These are phyloP conservation scores for Thalassophryne amazonica DNA, from an alignment of 2,797 vertebrate genomes.

Conservation along the genomic window DNA sequence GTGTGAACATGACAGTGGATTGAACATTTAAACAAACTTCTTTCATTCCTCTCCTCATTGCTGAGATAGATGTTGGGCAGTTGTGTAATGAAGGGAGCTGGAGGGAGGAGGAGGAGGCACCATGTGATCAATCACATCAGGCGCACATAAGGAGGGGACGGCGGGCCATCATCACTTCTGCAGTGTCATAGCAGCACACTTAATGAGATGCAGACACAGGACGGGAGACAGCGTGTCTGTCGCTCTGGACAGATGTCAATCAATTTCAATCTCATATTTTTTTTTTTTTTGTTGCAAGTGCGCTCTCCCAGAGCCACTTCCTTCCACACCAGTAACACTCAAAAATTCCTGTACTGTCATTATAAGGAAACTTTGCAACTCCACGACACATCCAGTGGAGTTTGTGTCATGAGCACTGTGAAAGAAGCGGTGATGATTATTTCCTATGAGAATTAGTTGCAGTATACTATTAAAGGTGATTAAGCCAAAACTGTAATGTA, in stretches of 20 bases:
- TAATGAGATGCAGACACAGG: slow-evolving; percentile 47
- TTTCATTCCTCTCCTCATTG: neutral
- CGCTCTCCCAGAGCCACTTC: neutral
- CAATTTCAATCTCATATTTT: too few species aligned
- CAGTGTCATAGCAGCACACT: slow-evolving; percentile 23
- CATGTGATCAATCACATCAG: slow-evolving; percentile 34
- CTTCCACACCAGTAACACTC: neutral
- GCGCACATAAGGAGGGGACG: slow-evolving; percentile 16
- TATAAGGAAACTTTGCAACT: too few species aligned
- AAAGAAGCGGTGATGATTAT: too few species aligned
- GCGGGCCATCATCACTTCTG: slow-evolving; percentile 38
- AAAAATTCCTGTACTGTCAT: too few species aligned
- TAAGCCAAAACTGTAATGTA: too few species aligned
- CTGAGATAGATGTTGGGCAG: slow-evolving; percentile 2
- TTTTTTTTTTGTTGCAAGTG: too few species aligned
- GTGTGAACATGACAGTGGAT: neutral
- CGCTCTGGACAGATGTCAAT: slow-evolving; percentile 28
- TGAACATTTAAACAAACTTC: neutral
- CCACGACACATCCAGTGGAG: too few species aligned
- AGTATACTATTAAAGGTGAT: too few species aligned
- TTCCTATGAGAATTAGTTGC: too few species aligned
- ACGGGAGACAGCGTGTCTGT: slow-evolving; percentile 20
- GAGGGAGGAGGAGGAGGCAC: neutral
- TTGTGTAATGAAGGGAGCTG: neutral
- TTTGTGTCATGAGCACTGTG: too few species aligned